A percentile compares a stretch with the other conserved stretches of the same genome.
phyloP scores from a whole-genome alignment of 2,113 vertebrate genomes.

The Antechinus flavipes region DNA sequence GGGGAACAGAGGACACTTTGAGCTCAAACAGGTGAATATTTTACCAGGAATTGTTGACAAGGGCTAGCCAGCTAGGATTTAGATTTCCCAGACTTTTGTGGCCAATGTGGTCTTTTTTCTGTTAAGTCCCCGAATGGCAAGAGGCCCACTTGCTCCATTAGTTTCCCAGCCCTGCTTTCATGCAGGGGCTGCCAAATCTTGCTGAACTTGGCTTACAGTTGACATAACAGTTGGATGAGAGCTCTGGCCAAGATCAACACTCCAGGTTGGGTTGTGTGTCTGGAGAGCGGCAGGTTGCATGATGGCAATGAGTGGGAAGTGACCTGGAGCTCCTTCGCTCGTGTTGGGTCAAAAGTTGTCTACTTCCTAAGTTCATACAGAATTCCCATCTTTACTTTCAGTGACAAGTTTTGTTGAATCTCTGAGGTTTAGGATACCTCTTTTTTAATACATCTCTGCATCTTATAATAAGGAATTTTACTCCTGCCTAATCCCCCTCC shows the following conservation, averaged over 20 bases:
- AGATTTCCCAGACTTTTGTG: not conserved
- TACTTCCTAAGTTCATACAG: not conserved
- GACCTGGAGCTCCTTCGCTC: not conserved
- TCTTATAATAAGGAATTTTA: not conserved
- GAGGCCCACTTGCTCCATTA: not conserved
- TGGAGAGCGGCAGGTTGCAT: not conserved
- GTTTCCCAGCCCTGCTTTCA: not conserved
- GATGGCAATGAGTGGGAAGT: not conserved
- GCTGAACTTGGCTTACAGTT: constrained; percentile 43
- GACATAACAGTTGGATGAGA: not conserved
- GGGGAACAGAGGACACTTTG: constrained; percentile 63
- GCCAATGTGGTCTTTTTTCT: not conserved
- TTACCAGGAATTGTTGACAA: constrained; percentile 49
- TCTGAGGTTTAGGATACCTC: not conserved
- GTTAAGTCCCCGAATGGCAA: not conserved
- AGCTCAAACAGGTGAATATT: constrained; percentile 42
- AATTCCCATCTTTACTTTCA: not conserved
- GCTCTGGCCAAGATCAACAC: constrained; percentile 52
- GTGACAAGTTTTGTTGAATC: not conserved
- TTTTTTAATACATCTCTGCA: not conserved
- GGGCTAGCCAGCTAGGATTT: constrained; percentile 20
- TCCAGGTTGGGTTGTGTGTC: constrained; percentile 7
- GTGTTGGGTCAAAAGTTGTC: not conserved
- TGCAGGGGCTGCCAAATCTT: not conserved
- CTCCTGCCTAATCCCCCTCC: not conserved